These are phyloP conservation scores for Tuta absoluta DNA, from an alignment of 2,888 invertebrate genomes.

Conservation along the genomic window DNA sequence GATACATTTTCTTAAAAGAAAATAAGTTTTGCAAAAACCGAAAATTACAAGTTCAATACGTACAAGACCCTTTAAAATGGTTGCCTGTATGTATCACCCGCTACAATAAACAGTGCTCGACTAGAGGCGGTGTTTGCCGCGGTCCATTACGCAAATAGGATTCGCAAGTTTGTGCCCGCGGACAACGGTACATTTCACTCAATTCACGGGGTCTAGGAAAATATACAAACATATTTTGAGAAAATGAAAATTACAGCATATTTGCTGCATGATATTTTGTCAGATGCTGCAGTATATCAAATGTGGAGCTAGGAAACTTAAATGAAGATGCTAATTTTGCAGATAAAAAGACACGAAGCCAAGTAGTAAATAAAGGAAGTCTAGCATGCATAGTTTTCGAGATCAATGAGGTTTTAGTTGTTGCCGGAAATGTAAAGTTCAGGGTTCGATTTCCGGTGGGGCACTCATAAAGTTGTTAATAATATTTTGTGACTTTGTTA, in stretches of 20 bases:
- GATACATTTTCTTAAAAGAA: no score
- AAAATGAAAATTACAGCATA: neutral
- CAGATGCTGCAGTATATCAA: neutral
- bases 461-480: no score
- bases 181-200: neutral
- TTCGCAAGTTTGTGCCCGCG: neutral
- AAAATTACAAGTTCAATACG: no score
- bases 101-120: neutral
- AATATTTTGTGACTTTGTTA: no score
- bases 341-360: neutral
- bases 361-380: no score
- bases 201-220: neutral
- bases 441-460: no score
- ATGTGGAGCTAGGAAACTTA: no score
- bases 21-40: no score
- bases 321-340: neutral
- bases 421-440: no score
- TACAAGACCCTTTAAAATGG: neutral
- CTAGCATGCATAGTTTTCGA: no score
- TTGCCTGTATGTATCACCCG: neutral
- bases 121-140: neutral
- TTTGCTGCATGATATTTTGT: no score
- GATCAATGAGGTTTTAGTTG: no score
- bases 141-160: constrained; percentile 7
- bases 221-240: neutral